Evolutionary conservation across 2,113 vertebrate genomes (phyloP), one percentile per base, ranked within the genome.

Genomic region (Cheirogaleus medius): DNA sequence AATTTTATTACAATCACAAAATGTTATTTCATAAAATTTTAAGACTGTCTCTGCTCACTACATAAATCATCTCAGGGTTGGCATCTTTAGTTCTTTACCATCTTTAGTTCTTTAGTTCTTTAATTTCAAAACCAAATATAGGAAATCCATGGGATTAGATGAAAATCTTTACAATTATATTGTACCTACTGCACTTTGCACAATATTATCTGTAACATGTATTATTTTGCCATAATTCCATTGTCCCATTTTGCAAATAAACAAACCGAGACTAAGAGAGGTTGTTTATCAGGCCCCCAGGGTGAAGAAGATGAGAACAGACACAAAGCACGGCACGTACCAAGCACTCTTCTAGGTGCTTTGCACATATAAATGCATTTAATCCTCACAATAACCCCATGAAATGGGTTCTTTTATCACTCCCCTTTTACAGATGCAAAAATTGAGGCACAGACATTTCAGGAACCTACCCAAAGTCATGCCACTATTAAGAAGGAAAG

Each of bases 41-140:
- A 56, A 80, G 49, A 71, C 32, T 56, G 20, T 83, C 56, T 58
- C 77, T 84, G 13, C 29, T 58, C 17, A 18, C 39, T 68, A 21
- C 0, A 0, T 69, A 77, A 76, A 60, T 56, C 73, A 56, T 54
- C n/a, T 86, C 71, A 39, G 60, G 0, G 25, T 42, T 93, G 84
- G 20, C 18, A 58, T 71, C 52, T 83, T 60, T 56, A 71, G 6
- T 54, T 83, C 66, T 74, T 58, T 74, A 74, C 32, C 20, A 8
- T 47, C n/a, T n/a, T n/a, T n/a, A n/a, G n/a, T n/a, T n/a, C n/a
- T n/a, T n/a, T n/a, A 56, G 27, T n/a, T 71, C 47, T 92, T 87
- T 76, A n/a, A 91, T 81, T 94, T 82, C 27, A 81, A 95, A 98
- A 63, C 17, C 13, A 94, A 77, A 68, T 34, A 23, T 6, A 87